Conservation (phyloP, 2,888 invertebrate species). For the Tetramorium bicarinatum region DNA sequence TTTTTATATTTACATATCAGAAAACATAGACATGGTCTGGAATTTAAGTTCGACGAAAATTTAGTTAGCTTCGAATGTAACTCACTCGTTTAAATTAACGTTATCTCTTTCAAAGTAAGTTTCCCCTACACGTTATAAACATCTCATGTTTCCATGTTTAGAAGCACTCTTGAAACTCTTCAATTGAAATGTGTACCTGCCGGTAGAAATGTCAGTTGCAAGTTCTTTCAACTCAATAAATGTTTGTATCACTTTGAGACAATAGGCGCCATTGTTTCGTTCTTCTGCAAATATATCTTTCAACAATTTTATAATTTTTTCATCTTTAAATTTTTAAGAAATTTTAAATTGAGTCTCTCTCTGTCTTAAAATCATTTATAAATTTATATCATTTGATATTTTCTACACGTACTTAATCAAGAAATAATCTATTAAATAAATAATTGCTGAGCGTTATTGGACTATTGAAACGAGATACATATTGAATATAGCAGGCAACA, state of each 20-base stretch:
- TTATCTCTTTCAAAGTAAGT: constrained; percentile 25
- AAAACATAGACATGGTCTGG: background rate
- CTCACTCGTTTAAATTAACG: constrained; percentile 18
- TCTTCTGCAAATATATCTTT: constrained; percentile 1
- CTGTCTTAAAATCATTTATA: background rate
- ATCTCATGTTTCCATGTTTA: background rate
- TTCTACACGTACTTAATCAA: background rate
- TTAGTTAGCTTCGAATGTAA: background rate
- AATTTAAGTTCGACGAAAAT: constrained; percentile 3
- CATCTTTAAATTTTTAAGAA: background rate
- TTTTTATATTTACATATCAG: background rate
- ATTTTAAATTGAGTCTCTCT: background rate
- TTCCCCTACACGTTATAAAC: constrained; percentile 9
- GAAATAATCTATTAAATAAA: background rate
- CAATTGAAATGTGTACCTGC: constrained; percentile 12
- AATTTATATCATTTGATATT: background rate
- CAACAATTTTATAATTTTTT: constrained; percentile 12
- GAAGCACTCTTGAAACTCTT: constrained; percentile 25
- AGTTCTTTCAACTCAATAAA: constrained; percentile 32
- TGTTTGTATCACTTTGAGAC: constrained; percentile 21
- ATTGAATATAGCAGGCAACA: background rate
- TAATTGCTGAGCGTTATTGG: background rate
- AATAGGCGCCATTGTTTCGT: background rate
- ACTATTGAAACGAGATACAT: background rate
- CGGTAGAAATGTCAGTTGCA: constrained; percentile 17